These are phyloP conservation scores for Meta bourneti DNA, from an alignment of 2,888 invertebrate species.

Conservation along the genomic window DNA sequence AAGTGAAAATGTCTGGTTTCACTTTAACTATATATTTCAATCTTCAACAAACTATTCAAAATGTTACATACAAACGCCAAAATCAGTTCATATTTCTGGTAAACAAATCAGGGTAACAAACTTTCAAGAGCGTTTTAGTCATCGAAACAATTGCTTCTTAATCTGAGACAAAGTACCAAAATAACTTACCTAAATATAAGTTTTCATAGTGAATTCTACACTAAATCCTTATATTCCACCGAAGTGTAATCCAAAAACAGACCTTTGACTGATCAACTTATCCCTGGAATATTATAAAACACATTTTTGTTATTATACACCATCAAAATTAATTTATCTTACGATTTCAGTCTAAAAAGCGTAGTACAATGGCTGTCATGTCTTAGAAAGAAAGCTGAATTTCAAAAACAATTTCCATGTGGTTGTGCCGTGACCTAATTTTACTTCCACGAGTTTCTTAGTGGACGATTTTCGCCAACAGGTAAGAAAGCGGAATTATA, in stretches of 20 bases:
- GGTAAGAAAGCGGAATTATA: conserved; percentile 8
- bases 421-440: conserved; percentile 62
- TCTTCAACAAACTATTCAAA: too few relatives aligned
- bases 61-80: too few relatives aligned
- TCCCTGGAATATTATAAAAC: not conserved
- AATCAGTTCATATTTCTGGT: too few relatives aligned
- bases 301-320: not conserved
- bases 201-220: not conserved
- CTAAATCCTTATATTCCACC: not conserved
- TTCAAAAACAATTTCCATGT: conserved; percentile 33
- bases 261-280: not conserved
- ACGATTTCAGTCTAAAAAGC: not conserved
- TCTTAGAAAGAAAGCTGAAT: not conserved
- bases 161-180: not conserved
- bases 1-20: too few relatives aligned
- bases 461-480: conserved; percentile 26
- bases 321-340: not conserved
- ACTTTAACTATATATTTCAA: too few relatives aligned
- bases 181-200: not conserved
- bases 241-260: not conserved
- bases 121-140: not conserved
- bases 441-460: conserved; percentile 56
- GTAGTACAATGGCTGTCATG: not conserved
- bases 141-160: not conserved
- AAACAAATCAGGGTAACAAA: not conserved